Evolutionary conservation across 1,140 invertebrate species (phyloP).

Genomic region (Geopemphigus sp.): DNA sequence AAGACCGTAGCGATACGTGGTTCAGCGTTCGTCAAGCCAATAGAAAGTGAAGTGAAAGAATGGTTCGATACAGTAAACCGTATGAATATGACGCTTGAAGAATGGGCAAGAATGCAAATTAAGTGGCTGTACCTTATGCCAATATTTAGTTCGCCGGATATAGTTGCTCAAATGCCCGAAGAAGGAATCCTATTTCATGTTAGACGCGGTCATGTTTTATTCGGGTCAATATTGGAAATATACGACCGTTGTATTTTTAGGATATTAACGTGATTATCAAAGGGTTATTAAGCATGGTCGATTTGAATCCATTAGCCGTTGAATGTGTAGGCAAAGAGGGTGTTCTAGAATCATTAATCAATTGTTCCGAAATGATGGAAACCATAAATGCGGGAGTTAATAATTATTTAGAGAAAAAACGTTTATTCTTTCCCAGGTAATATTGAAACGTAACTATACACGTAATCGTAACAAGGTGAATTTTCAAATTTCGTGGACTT

Average conservation of each 20-base stretch:
- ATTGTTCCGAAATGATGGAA: slow-evolving; percentile 73
- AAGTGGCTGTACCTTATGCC: slow-evolving; percentile 91
- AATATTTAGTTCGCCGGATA: slow-evolving; percentile 91
- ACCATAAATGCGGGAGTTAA: slow-evolving; percentile 83
- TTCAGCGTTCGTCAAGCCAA: slow-evolving; percentile 87
- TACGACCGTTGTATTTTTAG: slow-evolving; percentile 51
- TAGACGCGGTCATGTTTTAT: slow-evolving; percentile 7
- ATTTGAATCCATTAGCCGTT: slow-evolving; percentile 71
- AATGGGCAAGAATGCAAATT: slow-evolving; percentile 84
- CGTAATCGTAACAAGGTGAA: not conserved
- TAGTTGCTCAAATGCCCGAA: slow-evolving; percentile 88
- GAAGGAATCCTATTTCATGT: slow-evolving; percentile 74
- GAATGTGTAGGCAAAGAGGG: slow-evolving; percentile 69
- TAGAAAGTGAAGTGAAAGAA: slow-evolving; percentile 72
- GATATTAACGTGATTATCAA: slow-evolving; percentile 76
- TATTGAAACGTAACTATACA: not conserved
- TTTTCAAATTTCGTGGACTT: no score
- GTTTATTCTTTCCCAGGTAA: slow-evolving; percentile 77
- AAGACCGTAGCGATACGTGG: slow-evolving; percentile 86
- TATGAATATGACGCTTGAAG: slow-evolving; percentile 77
- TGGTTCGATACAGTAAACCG: slow-evolving; percentile 80
- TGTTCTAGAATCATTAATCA: slow-evolving; percentile 72
- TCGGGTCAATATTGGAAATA: not conserved
- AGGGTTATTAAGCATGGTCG: slow-evolving; percentile 72
- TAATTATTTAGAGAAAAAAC: slow-evolving; percentile 87